phyloP scores from a whole-genome alignment of 2,113 vertebrate genomes.

The Dermatemys mawii region DNA sequence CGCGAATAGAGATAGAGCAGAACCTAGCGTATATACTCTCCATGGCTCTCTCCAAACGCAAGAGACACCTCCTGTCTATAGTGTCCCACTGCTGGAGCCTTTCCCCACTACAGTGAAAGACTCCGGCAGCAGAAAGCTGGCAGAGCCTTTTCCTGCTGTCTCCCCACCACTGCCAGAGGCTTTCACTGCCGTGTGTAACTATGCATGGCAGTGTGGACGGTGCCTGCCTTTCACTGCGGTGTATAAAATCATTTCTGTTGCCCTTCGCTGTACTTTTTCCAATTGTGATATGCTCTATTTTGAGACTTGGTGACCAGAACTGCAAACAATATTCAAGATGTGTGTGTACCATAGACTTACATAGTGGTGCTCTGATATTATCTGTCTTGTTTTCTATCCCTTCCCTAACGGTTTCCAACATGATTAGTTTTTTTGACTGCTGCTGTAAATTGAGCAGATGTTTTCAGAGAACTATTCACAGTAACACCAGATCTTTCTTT shows the following conservation, averaged over 20 bases:
- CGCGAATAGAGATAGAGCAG: not conserved
- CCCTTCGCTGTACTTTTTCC: too few relatives aligned
- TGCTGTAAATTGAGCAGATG: not conserved
- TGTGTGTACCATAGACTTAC: not conserved
- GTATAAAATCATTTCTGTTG: too few relatives aligned
- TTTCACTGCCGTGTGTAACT: not conserved
- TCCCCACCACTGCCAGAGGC: too few relatives aligned
- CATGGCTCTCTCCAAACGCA: not conserved
- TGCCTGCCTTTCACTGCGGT: too few relatives aligned
- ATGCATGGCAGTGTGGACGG: not conserved
- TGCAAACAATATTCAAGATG: not conserved
- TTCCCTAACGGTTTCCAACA: not conserved
- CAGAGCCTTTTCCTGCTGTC: not conserved
- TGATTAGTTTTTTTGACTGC: not conserved
- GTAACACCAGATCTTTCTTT: not conserved
- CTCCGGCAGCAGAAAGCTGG: not conserved
- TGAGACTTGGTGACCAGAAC: not conserved
- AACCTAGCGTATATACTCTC: not conserved
- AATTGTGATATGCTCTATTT: too few relatives aligned
- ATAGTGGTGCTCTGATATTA: not conserved
- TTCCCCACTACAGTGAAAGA: not conserved
- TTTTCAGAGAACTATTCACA: not conserved
- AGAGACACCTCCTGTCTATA: not conserved
- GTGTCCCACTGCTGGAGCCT: too few relatives aligned
- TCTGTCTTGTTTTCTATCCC: too few relatives aligned